These are phyloP conservation scores for Stenchaetothrips biformis DNA, from an alignment of 2,888 invertebrate genomes.

Conservation along the genomic window DNA sequence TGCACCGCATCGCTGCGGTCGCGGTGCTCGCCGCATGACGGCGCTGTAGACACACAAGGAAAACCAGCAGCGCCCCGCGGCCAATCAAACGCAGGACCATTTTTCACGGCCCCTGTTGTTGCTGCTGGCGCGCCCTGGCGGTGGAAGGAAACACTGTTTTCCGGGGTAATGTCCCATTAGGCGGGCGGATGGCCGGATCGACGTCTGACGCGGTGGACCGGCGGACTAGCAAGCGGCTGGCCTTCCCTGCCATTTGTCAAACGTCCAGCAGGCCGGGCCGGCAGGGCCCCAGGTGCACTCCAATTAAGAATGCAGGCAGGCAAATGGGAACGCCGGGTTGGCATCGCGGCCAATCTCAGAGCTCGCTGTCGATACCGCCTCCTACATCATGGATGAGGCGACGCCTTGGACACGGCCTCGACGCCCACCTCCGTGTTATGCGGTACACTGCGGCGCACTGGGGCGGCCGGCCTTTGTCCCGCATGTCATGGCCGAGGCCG, in stretches of 20 bases:
- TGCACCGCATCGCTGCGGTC: too few relatives aligned
- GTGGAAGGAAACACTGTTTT: too few relatives aligned
- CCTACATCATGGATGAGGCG: not conserved
- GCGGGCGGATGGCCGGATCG: not conserved
- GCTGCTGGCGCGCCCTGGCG: not conserved
- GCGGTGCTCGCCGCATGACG: too few relatives aligned
- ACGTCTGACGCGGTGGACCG: too few relatives aligned
- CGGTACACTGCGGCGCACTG: too few relatives aligned
- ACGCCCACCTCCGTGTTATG: not conserved
- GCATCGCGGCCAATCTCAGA: not conserved
- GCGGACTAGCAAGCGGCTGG: not conserved
- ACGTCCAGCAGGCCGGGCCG: too few relatives aligned
- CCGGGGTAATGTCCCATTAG: too few relatives aligned
- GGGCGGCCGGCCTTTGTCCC: not conserved
- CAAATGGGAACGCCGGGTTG: not conserved
- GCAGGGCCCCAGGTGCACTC: not conserved
- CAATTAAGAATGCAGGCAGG: not conserved
- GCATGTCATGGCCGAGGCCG: not conserved
- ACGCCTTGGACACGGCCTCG: not conserved
- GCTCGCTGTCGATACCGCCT: not conserved
- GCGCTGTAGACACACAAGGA: too few relatives aligned
- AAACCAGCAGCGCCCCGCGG: too few relatives aligned
- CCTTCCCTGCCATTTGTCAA: too few relatives aligned
- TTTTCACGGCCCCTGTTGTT: too few relatives aligned
- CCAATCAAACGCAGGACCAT: too few relatives aligned